phyloP scores from a whole-genome alignment of 2,888 invertebrate species.

The Drosophila bunnanda region DNA sequence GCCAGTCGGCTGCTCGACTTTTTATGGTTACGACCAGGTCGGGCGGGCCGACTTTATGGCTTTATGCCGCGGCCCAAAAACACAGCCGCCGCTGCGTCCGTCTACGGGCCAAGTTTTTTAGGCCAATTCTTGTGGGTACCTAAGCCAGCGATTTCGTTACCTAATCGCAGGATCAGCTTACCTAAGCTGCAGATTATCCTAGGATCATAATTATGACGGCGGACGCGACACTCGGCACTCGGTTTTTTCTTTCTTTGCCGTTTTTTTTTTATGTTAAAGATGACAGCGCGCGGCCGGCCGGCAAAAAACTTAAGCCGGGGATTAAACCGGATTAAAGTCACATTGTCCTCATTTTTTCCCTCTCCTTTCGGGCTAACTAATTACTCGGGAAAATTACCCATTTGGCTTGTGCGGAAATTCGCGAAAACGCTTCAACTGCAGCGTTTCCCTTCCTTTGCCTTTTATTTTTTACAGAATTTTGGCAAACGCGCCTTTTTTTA shows the following conservation, averaged over 20 bases:
- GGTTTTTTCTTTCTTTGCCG: conserved; percentile 21
- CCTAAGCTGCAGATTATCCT: conserved; percentile 76
- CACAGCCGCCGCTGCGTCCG: conserved; percentile 7
- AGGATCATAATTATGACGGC: conserved; percentile 78
- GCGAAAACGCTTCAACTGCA: conserved; percentile 51
- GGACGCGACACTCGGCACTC: conserved; percentile 57
- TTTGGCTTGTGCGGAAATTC: conserved; percentile 72
- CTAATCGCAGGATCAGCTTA: conserved; percentile 76
- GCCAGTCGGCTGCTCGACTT: conserved; percentile 67
- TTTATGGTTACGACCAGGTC: conserved; percentile 60
- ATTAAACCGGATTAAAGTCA: conserved; percentile 79
- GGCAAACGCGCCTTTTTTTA: conserved; percentile 46
- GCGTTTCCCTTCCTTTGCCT: not conserved
- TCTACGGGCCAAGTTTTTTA: conserved; percentile 59
- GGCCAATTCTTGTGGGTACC: conserved; percentile 76
- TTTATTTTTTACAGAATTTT: conserved; percentile 40
- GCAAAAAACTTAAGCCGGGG: conserved; percentile 81
- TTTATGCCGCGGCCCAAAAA: conserved; percentile 19
- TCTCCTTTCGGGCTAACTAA: conserved; percentile 72
- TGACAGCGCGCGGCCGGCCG: conserved; percentile 34
- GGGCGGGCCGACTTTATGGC: conserved; percentile 65
- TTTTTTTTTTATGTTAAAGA: conserved; percentile 17
- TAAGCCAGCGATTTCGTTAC: conserved; percentile 75
- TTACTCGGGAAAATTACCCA: conserved; percentile 74
- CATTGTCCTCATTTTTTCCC: conserved; percentile 69